Base-by-base conservation (phyloP, 2,797 vertebrate species). In the Serranus cabrilla region DNA sequence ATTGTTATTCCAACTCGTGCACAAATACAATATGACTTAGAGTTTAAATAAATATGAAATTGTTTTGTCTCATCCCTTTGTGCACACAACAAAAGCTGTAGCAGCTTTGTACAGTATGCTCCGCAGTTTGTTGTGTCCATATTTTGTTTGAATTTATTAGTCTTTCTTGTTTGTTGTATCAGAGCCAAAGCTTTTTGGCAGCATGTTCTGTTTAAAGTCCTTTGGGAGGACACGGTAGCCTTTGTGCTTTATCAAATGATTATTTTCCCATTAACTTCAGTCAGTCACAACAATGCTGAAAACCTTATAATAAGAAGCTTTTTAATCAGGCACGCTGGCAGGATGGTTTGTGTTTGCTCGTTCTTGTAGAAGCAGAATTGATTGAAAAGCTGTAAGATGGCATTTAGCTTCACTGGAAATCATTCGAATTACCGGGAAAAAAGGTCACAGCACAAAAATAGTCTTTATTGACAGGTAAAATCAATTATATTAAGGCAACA, bases 371-470 rank as follows among this genome's bases (percentile, higher is more conserved):
- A 88, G 81, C 62, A 59, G 49, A 89, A 92, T 81, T 88, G 89
- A 91, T 90, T 89, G 78, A 78, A 92, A 90, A 91, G 87, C 86
- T 71, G 78, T 55, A 56, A 76, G 81, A 63, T 86, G 84, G 65
- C 76, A 86, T 91, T 92, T 89, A 78, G 82, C 86, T 84, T 85
- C 54, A 63, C 31, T 58, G 68, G 58, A 69, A 81, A 79, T 83
- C 66, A 85, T 88, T 85, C 66, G 71, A 84, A 88, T 89, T 50
- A 86, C 58, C 50, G 40, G 49, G 51, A 74, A 87, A 76, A 89
- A 91, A 91, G 84, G 86, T 91, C 89, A 87, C 20, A 64, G 52
- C 56, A 69, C 76, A 74, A 87, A 90, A 87, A 85, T 75, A 87
- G 85, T 57, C 49, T 86, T 90, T 91, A 92, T 87, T 91, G 87